Conservation (phyloP, 2,888 invertebrate genomes). For the Artemia sinica region DNA sequence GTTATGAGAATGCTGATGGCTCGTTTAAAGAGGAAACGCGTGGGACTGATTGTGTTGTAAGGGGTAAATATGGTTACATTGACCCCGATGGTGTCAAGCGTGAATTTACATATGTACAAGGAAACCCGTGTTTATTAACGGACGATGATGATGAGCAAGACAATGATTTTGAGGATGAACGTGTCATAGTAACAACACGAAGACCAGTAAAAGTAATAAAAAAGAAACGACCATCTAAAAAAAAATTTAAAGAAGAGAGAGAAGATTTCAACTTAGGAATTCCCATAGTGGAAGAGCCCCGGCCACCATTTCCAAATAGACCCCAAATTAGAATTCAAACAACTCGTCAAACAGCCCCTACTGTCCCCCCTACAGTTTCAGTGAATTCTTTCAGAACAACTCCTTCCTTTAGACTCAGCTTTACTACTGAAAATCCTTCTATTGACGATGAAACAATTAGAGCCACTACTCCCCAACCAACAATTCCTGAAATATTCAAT, state of each 20-base stretch:
- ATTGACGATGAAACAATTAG: conserved; percentile 45
- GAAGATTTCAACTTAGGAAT: conserved; percentile 28
- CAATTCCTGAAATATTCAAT: conserved; percentile 17
- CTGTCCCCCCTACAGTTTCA: conserved; percentile 15
- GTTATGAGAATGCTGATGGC: conserved; percentile 52
- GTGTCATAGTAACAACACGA: conserved; percentile 35
- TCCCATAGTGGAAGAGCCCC: conserved; percentile 29
- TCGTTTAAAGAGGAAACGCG: conserved; percentile 71
- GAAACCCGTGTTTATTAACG: conserved; percentile 68
- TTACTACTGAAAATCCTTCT: conserved; percentile 34
- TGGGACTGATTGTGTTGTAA: conserved; percentile 65
- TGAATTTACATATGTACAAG: conserved; percentile 69
- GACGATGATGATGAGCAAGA: conserved; percentile 51
- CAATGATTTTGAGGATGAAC: conserved; percentile 35
- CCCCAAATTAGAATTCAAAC: conserved; percentile 21
- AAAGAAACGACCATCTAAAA: conserved; percentile 40
- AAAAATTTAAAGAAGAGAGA: conserved; percentile 28
- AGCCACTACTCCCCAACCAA: conserved; percentile 43
- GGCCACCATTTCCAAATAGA: conserved; percentile 29
- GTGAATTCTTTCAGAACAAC: too few species aligned
- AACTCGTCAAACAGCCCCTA: conserved; percentile 25
- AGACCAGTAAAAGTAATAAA: conserved; percentile 29
- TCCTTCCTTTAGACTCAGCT: background rate
- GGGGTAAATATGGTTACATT: conserved; percentile 69
- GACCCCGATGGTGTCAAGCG: conserved; percentile 70